phyloP scores from a whole-genome alignment of 1,140 invertebrate species.

The Contarinia nasturtii region DNA sequence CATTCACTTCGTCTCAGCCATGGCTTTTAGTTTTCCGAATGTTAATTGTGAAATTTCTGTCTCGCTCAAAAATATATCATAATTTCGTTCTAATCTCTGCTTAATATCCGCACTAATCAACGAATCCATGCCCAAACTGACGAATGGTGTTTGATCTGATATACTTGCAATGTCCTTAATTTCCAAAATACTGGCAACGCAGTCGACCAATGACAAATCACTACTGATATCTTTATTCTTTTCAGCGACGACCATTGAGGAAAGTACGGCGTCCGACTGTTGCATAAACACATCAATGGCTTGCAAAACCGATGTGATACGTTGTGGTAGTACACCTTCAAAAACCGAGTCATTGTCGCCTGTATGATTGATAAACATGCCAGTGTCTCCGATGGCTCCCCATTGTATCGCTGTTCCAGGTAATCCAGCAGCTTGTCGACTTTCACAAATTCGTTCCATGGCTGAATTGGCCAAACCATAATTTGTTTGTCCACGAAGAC shows the following conservation, averaged over 20 bases:
- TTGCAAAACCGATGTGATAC: slow-evolving; percentile 57
- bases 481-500: slow-evolving; percentile 87
- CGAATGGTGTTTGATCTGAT: slow-evolving; percentile 50
- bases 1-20: slow-evolving; percentile 32
- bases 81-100: slow-evolving; percentile 83
- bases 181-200: slow-evolving; percentile 71
- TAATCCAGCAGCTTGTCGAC: slow-evolving; percentile 54
- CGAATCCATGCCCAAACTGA: slow-evolving; percentile 91
- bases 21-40: slow-evolving; percentile 46
- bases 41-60: slow-evolving; percentile 73
- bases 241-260: slow-evolving; percentile 58
- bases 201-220: too few species aligned
- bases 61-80: slow-evolving; percentile 71
- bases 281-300: slow-evolving; percentile 46
- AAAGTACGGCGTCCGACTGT: slow-evolving; percentile 40
- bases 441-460: slow-evolving; percentile 88
- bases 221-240: slow-evolving; percentile 38
- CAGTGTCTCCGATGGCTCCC: slow-evolving; percentile 50
- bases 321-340: slow-evolving; percentile 66
- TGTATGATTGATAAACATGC: slow-evolving; percentile 56
- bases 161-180: slow-evolving; percentile 61
- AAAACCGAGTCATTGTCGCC: slow-evolving; percentile 57
- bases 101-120: slow-evolving; percentile 97
- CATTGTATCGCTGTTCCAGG: slow-evolving; percentile 48
- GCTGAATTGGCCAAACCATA: slow-evolving; percentile 90